A percentile compares a stretch with the other conserved stretches of the same genome.
Evolutionary conservation across 2,113 vertebrate species (phyloP).

Genomic region (Menidia beryllina): DNA sequence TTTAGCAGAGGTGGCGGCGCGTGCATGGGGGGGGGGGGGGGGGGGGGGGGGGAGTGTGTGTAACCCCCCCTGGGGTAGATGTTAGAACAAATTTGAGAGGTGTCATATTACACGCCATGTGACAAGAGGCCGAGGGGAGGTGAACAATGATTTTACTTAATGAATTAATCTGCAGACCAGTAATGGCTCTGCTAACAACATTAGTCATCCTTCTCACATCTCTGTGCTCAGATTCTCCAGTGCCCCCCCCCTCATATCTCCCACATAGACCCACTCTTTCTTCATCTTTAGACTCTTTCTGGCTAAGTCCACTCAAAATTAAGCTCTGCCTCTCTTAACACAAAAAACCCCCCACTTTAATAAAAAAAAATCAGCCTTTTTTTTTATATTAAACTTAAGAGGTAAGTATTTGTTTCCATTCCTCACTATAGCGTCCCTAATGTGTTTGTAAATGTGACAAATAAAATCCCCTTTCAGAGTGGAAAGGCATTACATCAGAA

Average conservation of each 20-base stretch:
- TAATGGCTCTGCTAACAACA: constrained; percentile 81
- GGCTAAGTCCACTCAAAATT: neutral
- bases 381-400: neutral
- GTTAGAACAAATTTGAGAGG: constrained; percentile 86
- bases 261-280: constrained; percentile 31
- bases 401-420: neutral
- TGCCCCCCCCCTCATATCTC: constrained; percentile 21
- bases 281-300: neutral
- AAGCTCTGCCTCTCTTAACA: neutral
- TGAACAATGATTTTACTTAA: constrained; percentile 81
- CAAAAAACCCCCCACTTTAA: too few species aligned
- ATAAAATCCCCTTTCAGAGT: constrained; percentile 28
- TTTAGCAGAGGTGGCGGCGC: constrained; percentile 83
- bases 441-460: constrained; percentile 47
- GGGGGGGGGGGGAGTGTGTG: constrained; percentile 49
- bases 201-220: constrained; percentile 73
- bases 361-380: neutral
- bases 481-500: constrained; percentile 37
- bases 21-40: constrained; percentile 59
- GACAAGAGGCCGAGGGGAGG: constrained; percentile 75
- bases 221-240: constrained; percentile 49
- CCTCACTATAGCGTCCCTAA: neutral
- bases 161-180: constrained; percentile 81
- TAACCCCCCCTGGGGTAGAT: constrained; percentile 75
- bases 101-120: constrained; percentile 85